Evolutionary conservation across 2,113 vertebrate species (phyloP).

Genomic region (Silurus meridionalis): DNA sequence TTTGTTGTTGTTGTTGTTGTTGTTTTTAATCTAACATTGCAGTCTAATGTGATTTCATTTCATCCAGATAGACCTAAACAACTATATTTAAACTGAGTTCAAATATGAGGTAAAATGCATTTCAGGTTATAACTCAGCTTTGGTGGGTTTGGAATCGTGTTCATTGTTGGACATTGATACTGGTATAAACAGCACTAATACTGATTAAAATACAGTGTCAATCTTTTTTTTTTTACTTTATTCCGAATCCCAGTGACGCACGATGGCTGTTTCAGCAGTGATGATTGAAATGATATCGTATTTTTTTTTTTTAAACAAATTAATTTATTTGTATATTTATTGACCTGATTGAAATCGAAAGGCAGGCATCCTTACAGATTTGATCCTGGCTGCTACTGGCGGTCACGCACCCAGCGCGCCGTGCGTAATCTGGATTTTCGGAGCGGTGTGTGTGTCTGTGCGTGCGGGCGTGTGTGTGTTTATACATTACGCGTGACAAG

Average conservation of each 20-base stretch:
- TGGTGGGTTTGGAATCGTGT: no score
- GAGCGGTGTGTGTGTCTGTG: conserved; percentile 1
- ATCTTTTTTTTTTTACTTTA: background rate
- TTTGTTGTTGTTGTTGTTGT: no score
- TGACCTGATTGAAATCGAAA: background rate
- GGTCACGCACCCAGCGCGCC: background rate
- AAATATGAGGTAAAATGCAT: background rate
- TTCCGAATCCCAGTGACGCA: background rate
- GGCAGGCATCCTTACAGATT: background rate
- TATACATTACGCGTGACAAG: conserved; percentile 23
- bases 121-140: background rate
- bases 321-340: background rate
- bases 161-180: background rate
- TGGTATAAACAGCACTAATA: background rate
- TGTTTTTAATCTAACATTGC: background rate
- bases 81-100: background rate
- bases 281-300: background rate
- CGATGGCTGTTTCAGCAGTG: background rate
- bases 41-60: background rate
- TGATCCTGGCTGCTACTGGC: background rate
- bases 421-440: background rate
- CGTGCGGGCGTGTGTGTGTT: conserved; percentile 11
- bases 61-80: background rate
- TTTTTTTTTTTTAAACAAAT: background rate
- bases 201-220: background rate